phyloP scores from a whole-genome alignment of 2,797 vertebrate genomes.

The Ispidina lecontei region DNA sequence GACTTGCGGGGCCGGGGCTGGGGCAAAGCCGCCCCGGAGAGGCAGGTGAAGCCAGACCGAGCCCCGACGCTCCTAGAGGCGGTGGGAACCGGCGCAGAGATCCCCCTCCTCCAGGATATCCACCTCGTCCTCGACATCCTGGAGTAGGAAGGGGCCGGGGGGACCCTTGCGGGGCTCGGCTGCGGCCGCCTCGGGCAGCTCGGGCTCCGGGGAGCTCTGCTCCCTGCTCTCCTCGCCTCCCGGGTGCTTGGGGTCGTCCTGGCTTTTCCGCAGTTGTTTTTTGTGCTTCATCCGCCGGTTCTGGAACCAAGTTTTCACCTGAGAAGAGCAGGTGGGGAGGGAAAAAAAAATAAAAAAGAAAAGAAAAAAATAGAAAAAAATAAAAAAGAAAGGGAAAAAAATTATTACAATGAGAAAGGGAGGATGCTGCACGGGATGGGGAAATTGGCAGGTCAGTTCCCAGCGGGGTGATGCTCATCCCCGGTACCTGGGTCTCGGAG shows the following conservation, averaged over 20 bases:
- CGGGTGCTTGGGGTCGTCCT: conserved; percentile 89
- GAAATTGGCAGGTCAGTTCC: fast-evolving
- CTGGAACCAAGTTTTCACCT: conserved; percentile 99
- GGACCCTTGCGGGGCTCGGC: conserved; percentile 70
- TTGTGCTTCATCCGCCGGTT: conserved; percentile 99
- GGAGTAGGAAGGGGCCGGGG: conserved; percentile 79
- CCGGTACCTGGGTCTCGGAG: conserved; percentile 94
- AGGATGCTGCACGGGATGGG: background rate
- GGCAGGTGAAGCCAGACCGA: background rate
- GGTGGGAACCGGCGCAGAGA: conserved; percentile 50
- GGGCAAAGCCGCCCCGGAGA: background rate
- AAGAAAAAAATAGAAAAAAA: fast-evolving
- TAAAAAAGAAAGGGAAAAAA: too few relatives aligned
- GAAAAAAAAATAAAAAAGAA: fast-evolving
- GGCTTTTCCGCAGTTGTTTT: conserved; percentile 93
- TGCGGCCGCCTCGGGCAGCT: conserved; percentile 72
- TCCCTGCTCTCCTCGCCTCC: conserved; percentile 80
- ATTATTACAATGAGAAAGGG: background rate
- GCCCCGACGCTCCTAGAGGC: conserved; percentile 46
- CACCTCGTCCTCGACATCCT: conserved; percentile 92
- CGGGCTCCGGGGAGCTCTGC: conserved; percentile 84
- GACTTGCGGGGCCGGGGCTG: background rate
- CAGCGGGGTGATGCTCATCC: background rate
- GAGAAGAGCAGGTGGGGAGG: background rate
- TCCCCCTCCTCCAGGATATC: conserved; percentile 90